Base-by-base conservation (phyloP, 2,113 vertebrate genomes). In the Sander lucioperca region DNA sequence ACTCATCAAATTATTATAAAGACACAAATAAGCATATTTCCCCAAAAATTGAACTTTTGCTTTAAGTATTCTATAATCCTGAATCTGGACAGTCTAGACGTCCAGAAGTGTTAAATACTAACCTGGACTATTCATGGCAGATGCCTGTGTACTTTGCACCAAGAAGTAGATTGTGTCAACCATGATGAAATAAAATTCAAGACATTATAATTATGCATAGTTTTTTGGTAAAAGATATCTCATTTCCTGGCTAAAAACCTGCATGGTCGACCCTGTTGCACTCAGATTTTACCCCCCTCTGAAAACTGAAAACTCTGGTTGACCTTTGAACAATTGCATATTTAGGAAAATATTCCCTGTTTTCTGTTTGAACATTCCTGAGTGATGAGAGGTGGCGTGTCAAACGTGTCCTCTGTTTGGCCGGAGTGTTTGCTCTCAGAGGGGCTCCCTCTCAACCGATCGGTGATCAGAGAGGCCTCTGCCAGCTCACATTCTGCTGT, bases 311-410 rank as follows among this genome's bases (percentile, higher is more conserved):
- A 80, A 83, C 80, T 74, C 25, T 18, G 63, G 67, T 63, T 80
- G 66, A 87, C 74, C 73, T 53, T 78, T 74, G 72, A 79, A 86
- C 77, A 80, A 77, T 70, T 25, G 5, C 6, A 80, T 57, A 80
- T 76, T 77, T 58, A 14, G 51, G 75, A 79, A 77, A 83, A 78
- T 43, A 84, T 75, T 71, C 59, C n/a, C 21, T 25, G 51, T 33
- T 82, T 82, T 63, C 59, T 75, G 1, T 50, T 82, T 66, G 71
- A 86, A 84, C 80, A 93, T 84, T 88, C 89, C 90, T 68, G 51
- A 45, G 62, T 18, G 82, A 57, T 86, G 80, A 87, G n/a, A 68
- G 71, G 33, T 13, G 13, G 67, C 11, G 16, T 51, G 81, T 83
- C 65, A 77, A 63, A 87, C 54, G 3, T 45, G 66, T 77, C 53